Evolutionary conservation across 2,888 invertebrate species (phyloP).

Genomic region (Drosophila villosipedis): DNA sequence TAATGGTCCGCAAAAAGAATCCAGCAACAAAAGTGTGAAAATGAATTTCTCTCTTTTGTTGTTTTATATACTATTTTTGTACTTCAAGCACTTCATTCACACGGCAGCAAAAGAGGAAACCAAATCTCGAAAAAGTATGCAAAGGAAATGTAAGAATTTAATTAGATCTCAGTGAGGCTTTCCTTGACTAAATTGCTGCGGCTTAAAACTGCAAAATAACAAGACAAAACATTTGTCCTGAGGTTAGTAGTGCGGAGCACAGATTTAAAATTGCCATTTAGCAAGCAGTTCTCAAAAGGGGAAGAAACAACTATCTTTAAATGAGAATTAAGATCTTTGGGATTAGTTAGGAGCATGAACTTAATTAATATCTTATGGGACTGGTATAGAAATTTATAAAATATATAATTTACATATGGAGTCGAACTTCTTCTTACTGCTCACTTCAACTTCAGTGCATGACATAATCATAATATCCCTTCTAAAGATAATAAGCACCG

Average conservation of each 20-base stretch:
- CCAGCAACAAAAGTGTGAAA: constrained; percentile 58
- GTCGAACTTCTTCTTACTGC: background rate
- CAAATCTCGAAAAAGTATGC: constrained; percentile 12
- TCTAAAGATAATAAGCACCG: too few relatives aligned
- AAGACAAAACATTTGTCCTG: background rate
- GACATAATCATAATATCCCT: background rate
- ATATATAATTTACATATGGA: background rate
- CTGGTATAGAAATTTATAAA: background rate
- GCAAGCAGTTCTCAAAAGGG: background rate
- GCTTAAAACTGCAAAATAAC: constrained; percentile 17
- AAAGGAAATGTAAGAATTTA: constrained; percentile 48
- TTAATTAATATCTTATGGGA: background rate
- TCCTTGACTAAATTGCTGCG: constrained; percentile 28
- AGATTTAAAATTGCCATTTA: background rate
- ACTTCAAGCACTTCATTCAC: constrained; percentile 9
- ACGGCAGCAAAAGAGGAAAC: background rate
- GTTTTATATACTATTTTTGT: constrained; percentile 9
- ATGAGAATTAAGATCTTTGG: background rate
- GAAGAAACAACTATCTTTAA: background rate
- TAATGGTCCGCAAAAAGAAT: constrained; percentile 68
- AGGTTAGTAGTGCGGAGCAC: background rate
- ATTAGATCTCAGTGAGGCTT: constrained; percentile 41
- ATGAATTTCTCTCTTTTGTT: constrained; percentile 32
- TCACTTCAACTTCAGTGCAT: background rate
- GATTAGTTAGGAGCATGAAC: background rate